Evolutionary conservation across 2,113 vertebrate genomes (phyloP), one percentile per base, ranked within the genome.

Genomic region (Oenanthe oenanthe): DNA sequence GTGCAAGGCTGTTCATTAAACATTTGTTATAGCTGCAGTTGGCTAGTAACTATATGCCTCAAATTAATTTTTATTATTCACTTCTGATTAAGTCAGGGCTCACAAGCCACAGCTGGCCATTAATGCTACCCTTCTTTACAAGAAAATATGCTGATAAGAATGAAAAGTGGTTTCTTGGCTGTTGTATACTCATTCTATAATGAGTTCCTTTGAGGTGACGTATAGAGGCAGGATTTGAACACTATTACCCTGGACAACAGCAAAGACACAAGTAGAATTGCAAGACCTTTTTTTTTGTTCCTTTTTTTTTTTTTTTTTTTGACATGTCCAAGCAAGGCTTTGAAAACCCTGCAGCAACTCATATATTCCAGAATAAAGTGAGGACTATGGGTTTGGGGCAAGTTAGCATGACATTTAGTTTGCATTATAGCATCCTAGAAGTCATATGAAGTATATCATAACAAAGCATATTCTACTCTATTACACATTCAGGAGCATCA

Each of bases 101-200:
- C 75, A 75, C 75, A 91, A 95, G 90, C 77, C 89, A 95, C 92
- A 97, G 82, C 78, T 96, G 91, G 94, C 89, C 82, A 95, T 91
- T 94, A 95, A 96, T 5, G 43, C 40, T 70, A 62, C 60, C 31
- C 47, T 58, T 73, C 74, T 92, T 95, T 93, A 88, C 54, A 95
- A 88, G 85, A 87, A 96, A 96, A 87, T 95, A 85, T 14, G 54
- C 67, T 93, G 89, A 85, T 95, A 94, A 95, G 89, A 97, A 95
- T 89, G 83, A 79, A 79, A 92, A 96, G 93, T 88, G 85, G 58
- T 96, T 95, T 73, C 81, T 95, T 96, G 93, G 92, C 71, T 80
- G 73, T 93, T 96, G 74, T 60, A 85, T 73, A 43, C 47, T 80
- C 17, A 26, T 93, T 93, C 83, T 67, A 22, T 92, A 96, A 94